Base-by-base conservation (phyloP, 2,797 vertebrate species). In the Thunnus albacares region DNA sequence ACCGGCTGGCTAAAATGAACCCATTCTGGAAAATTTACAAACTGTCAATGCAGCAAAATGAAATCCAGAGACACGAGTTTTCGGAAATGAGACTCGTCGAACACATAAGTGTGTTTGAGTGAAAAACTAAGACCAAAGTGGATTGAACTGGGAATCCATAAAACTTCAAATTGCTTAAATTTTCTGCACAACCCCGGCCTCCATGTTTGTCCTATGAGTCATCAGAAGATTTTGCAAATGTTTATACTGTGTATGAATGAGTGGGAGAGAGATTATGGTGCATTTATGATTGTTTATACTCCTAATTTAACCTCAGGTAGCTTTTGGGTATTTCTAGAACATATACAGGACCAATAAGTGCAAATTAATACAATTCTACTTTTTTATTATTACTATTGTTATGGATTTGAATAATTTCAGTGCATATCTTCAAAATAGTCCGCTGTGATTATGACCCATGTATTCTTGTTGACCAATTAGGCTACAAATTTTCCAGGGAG, bases 51-150 rank as follows among this genome's bases (percentile, higher is more conserved):
- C 64, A 66, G 74, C 56, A 18, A 68, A 73, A 28, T 22, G 35
- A 62, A 24, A 15, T 70, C 35, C 9, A 76, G 57, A 68, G 68
- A 77, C n/a, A 47, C 13, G 2, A 72, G 18, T 20, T 20, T 71
- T 72, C 12, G 49, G 51, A 73, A 60, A 79, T 14, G 24, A 2
- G 5, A 41, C 5, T 14, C 17, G 9, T 75, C 43, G 59, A 7
- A 67, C 53, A 65, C n/a, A 58, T 28, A 22, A 52, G 35, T 5
- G 28, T 30, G 28, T 30, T 12, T n/a, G 22, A 43, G 6, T 49
- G 47, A 18, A 75, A 52, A 49, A 55, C 13, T 18, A 55, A 3
- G 22, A 58, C 9, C 4, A 0, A 0, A 0, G 52, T 33, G n/a
- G 52, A 60, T 17, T 72, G 10, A 75, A 63, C 15, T 57, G 41